Conservation (phyloP, 2,113 vertebrate genomes). For the Misgurnus mizolepis region DNA sequence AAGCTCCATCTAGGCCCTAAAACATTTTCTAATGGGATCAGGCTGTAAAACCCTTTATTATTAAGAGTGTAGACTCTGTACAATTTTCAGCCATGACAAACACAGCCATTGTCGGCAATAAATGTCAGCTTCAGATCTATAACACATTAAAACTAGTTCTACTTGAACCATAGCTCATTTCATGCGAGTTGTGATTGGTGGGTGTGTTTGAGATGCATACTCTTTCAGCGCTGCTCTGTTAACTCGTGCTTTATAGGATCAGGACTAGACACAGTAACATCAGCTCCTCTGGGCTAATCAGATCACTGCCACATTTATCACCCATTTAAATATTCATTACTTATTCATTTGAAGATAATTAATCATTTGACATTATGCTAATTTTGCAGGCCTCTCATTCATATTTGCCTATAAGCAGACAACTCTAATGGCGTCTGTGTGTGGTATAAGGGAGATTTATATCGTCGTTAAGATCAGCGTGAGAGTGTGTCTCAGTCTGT, state of each 20-base stretch:
- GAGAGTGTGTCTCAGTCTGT: neutral
- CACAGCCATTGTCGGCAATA: neutral
- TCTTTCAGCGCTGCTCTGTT: neutral
- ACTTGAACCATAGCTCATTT: neutral
- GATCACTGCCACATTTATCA: constrained; percentile 71
- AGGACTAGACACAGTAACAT: constrained; percentile 11
- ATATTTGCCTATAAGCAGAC: constrained; percentile 52
- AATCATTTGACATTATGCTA: constrained; percentile 70
- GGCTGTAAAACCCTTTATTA: neutral
- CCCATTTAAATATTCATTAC: constrained; percentile 66
- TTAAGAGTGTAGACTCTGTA: neutral
- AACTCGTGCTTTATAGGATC: neutral
- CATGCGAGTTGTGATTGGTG: constrained; percentile 6
- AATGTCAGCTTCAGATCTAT: neutral
- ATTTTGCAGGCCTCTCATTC: constrained; percentile 57
- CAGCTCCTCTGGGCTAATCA: constrained; percentile 34
- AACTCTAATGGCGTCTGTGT: constrained; percentile 37
- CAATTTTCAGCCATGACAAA: neutral
- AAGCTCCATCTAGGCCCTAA: neutral
- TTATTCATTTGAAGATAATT: constrained; percentile 75
- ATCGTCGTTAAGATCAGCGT: constrained; percentile 21
- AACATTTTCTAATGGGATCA: neutral
- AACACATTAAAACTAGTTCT: neutral
- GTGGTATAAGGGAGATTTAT: constrained; percentile 34
- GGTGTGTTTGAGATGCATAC: neutral